Percentiles rank a stretch among this genome's conserved stretches.
These are phyloP conservation scores for Selenia dentaria DNA, from an alignment of 2,888 invertebrate genomes.

Conservation along the genomic window DNA sequence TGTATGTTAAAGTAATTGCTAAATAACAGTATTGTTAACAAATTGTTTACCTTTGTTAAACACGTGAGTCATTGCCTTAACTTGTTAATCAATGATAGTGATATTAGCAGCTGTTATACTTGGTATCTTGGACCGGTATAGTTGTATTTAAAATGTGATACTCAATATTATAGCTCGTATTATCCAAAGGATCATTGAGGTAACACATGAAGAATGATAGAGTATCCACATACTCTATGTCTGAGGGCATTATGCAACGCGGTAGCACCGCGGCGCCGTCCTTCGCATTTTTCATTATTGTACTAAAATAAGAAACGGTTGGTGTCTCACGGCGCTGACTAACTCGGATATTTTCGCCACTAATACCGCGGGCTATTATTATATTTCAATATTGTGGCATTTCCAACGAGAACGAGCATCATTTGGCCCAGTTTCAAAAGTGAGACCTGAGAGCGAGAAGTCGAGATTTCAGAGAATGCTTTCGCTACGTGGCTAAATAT, in stretches of 20 bases:
- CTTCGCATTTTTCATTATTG: constrained; percentile 75
- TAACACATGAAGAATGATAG: no score
- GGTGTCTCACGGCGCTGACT: constrained; percentile 71
- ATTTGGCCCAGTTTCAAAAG: constrained; percentile 84
- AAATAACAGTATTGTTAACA: no score
- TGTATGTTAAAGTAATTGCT: no score
- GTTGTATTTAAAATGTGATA: no score
- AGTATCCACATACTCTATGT: not conserved
- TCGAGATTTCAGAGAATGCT: constrained; percentile 79
- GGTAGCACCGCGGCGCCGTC: constrained; percentile 45
- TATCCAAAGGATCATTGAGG: no score
- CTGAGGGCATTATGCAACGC: constrained; percentile 47
- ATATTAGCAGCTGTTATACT: no score
- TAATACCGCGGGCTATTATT: constrained; percentile 76
- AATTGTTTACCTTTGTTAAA: not conserved
- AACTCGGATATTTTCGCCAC: constrained; percentile 78
- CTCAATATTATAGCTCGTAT: no score
- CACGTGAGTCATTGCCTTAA: not conserved
- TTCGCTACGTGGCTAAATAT: constrained; percentile 77
- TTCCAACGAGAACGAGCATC: constrained; percentile 77
- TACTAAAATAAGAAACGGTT: constrained; percentile 66
- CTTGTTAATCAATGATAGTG: not conserved
- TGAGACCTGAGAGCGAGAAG: constrained; percentile 78
- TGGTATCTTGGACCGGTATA: no score
- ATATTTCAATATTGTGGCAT: constrained; percentile 83